Evolutionary conservation across 2,113 vertebrate species (phyloP), one percentile per base, ranked within the genome.

Genomic region (Melanostigma gelatinosum): DNA sequence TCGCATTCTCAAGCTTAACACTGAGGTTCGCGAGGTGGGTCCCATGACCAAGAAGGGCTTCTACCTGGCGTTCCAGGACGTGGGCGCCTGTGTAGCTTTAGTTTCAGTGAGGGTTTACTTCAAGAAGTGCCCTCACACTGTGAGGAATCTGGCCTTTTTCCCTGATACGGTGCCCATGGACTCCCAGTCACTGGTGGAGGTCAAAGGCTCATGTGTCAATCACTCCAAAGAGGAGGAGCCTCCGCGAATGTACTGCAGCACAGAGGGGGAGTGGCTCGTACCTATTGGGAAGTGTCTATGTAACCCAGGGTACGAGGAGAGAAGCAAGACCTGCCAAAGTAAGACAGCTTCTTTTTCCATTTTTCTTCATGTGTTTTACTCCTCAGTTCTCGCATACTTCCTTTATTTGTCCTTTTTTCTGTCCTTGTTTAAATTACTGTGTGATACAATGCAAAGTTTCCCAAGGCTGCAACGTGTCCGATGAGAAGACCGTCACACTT

Each of bases 191-290:
- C 85, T 99, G 90, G 98, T 99, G 94, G 98, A 99, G 92, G 98
- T 99, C 76, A 94, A 95, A 85, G 98, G 98, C 83, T 97, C 94
- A 67, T 99, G 98, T 79, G 98, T 99, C 94, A 99, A 99, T 91
- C 96, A 99, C 91, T 99, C 98, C 82, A 98, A 96, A 94, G 97
- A 99, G 90, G 97, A 99, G 87, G 98, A 99, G 62, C 95, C 96
- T 16, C 98, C 98, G 58, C 96, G 96, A 94, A 99, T 99, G 98
- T 99, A 98, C 93, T 99, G 98, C 94, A 99, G 98, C 88, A 98
- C 97, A 0, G 98, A 99, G 79, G 98, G 98, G 1, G 98, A 99
- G 93, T 99, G 98, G 98, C 97, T 99, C 1, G 98, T 99, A 69
- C 98, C 98, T 68, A 99, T 99, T 60, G 98, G 98, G 88, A 99